Base-by-base conservation (phyloP, 2,797 vertebrate genomes). In the Sebastes flavidus region DNA sequence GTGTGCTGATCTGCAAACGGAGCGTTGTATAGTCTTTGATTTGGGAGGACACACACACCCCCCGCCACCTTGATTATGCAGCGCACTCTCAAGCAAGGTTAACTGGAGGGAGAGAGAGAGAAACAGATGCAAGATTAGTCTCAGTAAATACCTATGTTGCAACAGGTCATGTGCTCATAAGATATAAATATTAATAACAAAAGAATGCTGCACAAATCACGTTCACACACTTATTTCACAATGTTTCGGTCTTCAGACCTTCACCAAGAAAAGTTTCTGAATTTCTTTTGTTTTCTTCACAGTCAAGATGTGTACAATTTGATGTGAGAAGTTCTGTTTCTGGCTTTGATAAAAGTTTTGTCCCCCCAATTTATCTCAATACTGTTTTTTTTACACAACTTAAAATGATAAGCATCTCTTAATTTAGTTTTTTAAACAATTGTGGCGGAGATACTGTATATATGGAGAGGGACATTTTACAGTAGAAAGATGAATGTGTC, bases 61-160 rank as follows among this genome's bases (percentile, higher is more conserved):
- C 94, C 92, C 78, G 91, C 95, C 95, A 94, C 93, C 95, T 91
- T 63, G 92, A 93, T 87, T 91, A 93, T 87, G 86, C 92, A 92
- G 94, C 96, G 93, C 95, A 84, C 93, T 96, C 95, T 89, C 77
- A 65, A 95, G 96, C 95, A 91, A 95, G 96, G 97, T 98, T 99
- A 99, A 97, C 98, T 99, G 68, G 74, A 92, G 71, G 76, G 52
- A 70, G 77, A 81, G 63, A 81, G 62, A 93, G 36, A 88, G 20
- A 86, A 36, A 91, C 2, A 60, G 58, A 84, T 0, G 63, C 20
- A 77, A 6, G 69, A 82, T 93, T 89, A 92, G 88, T 84, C 75
- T 84, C 29, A 81, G 54, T 63, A 72, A 62, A 82, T 60, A 68
- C n/a, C 13, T 63, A 42, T 8, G 10, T 30, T 20, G 34, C 32